Percentiles rank a stretch among this genome's conserved stretches.
phyloP scores from a whole-genome alignment of 2,113 vertebrate genomes.

The Aix galericulata region DNA sequence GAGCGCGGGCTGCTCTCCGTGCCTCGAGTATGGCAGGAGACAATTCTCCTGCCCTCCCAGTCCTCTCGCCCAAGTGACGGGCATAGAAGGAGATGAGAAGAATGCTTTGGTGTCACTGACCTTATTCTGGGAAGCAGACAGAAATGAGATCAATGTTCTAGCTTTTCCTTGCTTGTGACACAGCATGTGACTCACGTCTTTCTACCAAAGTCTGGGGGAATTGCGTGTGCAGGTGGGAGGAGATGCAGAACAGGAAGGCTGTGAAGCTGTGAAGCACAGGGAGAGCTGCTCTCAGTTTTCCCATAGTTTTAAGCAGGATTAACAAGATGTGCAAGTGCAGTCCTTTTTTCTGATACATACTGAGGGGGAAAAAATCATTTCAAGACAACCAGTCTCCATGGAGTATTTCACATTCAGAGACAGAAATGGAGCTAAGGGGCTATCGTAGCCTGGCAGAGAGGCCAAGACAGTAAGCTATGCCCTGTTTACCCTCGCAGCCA shows the following conservation, averaged over 20 bases:
- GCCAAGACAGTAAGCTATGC: not conserved
- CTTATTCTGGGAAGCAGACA: not conserved
- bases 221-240: not conserved
- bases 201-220: not conserved
- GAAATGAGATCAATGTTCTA: not conserved
- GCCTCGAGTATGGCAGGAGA: not conserved
- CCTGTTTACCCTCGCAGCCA: not conserved
- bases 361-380: not conserved
- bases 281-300: not conserved
- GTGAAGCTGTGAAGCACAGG: not conserved
- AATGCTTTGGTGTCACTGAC: not conserved
- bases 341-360: not conserved
- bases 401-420: not conserved
- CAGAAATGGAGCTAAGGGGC: not conserved
- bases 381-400: not conserved
- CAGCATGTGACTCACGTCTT: not conserved
- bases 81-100: not conserved
- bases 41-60: accelerated
- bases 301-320: not conserved
- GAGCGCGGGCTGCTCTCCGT: not conserved
- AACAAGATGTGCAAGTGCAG: not conserved
- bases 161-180: not conserved
- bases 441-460: not conserved
- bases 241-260: not conserved
- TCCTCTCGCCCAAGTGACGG: not conserved